Base-by-base conservation (phyloP, 2,113 vertebrate species). In the Xiphophorus couchianus region DNA sequence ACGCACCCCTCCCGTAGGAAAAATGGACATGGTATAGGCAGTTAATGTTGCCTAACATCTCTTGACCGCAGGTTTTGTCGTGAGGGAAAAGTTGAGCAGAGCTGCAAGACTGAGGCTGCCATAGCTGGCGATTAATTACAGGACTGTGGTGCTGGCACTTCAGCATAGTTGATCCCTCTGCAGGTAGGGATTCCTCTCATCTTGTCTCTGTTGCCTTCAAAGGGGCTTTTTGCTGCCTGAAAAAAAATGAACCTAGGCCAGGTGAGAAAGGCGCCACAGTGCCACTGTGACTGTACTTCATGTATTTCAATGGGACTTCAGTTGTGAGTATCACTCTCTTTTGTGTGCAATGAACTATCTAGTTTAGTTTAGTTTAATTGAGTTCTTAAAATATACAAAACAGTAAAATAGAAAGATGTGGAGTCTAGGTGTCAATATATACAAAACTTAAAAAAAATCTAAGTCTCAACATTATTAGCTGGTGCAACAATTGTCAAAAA, bases 31-130 rank as follows among this genome's bases (percentile, higher is more conserved):
- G 85, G 93, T 88, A 89, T 92, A 93, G 94, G 91, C 96, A 94
- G 95, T 97, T 97, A 97, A 97, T 95, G 95, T 96, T 95, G 95
- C 95, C 95, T 95, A 96, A 96, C 95, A 80, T 96, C 95, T 96
- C 91, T 94, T 97, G 97, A 97, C 96, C 91, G 84, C 88, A 91
- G 95, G 95, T 96, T 97, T 93, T 95, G 96, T 95, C 96, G 94
- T 93, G 91, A 94, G 96, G 96, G 96, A 97, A 95, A 96, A 94
- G 93, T 96, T 95, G 94, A 95, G 94, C 76, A 62, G 93, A 93
- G 90, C 95, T 94, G 93, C 93, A 93, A 94, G 94, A 95, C 93
- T 93, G 91, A 93, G 93, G 93, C 94, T 91, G 93, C 89, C 90
- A 94, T 95, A 93, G 88, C 95, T 95, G 94, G 93, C 95, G 93